Evolutionary conservation across 2,113 vertebrate genomes (phyloP).

Genomic region (Budorcas taxicolor): DNA sequence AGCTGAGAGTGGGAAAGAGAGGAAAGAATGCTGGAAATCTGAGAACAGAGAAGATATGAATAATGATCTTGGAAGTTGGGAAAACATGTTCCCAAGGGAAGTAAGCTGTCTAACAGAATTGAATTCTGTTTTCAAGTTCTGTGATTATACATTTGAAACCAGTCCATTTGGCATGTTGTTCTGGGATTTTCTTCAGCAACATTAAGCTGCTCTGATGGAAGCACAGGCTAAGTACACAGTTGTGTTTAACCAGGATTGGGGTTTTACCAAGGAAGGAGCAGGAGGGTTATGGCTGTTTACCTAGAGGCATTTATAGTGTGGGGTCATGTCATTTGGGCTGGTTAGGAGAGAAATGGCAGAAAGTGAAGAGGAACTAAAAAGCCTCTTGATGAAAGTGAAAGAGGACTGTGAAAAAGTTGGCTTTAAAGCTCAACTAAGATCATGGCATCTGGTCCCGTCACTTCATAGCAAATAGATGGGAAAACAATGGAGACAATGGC

Average conservation of each 20-base stretch:
- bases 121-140: conserved; percentile 15
- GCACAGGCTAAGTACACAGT: not conserved
- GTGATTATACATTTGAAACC: conserved; percentile 5
- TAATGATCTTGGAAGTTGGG: conserved; percentile 16
- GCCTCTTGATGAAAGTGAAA: not conserved
- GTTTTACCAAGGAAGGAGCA: not conserved
- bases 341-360: not conserved
- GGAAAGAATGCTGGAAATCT: not conserved
- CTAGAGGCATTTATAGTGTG: not conserved
- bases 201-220: not conserved
- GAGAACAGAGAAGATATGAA: conserved; percentile 32
- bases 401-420: not conserved
- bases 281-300: not conserved
- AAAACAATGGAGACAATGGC: not conserved
- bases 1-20: not conserved
- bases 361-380: not conserved
- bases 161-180: not conserved
- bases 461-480: not conserved
- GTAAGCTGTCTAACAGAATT: not conserved
- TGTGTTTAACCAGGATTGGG: not conserved
- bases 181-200: conserved; percentile 18
- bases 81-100: conserved; percentile 26
- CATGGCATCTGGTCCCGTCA: not conserved
- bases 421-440: not conserved
- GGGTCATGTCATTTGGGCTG: not conserved